Evolutionary conservation across 2,113 vertebrate species (phyloP).

Genomic region (human (Homo sapiens)): DNA sequence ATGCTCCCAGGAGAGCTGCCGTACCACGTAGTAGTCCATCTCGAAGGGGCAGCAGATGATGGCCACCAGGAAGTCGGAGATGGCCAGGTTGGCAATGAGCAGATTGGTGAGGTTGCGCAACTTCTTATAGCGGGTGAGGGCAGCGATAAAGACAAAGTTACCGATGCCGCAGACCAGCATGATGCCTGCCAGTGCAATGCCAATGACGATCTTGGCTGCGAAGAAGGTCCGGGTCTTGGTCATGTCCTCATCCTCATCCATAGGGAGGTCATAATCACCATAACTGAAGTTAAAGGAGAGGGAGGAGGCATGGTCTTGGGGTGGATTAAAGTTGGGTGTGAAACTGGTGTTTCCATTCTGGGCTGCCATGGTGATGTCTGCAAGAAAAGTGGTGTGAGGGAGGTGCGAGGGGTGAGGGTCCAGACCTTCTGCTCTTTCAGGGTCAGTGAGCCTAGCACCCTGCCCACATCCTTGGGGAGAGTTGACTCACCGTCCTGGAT

Average conservation of each 20-base stretch:
- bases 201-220: slow-evolving; percentile 92
- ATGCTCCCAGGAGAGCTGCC: slow-evolving; percentile 95
- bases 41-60: slow-evolving; percentile 97
- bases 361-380: slow-evolving; percentile 75
- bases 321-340: slow-evolving; percentile 77
- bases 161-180: slow-evolving; percentile 95
- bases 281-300: slow-evolving; percentile 86
- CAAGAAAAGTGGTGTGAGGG: neutral
- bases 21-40: slow-evolving; percentile 98
- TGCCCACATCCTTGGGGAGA: neutral
- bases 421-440: neutral
- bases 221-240: slow-evolving; percentile 94
- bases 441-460: neutral
- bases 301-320: slow-evolving; percentile 75
- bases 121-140: slow-evolving; percentile 93
- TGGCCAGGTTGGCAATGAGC: slow-evolving; percentile 96
- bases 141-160: slow-evolving; percentile 94
- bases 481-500: neutral
- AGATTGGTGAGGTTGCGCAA: slow-evolving; percentile 97
- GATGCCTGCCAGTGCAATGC: slow-evolving; percentile 91
- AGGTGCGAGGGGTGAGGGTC: neutral
- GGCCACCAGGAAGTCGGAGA: slow-evolving; percentile 97
- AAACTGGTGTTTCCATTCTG: slow-evolving; percentile 66
- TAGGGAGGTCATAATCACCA: slow-evolving; percentile 90
- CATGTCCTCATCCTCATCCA: slow-evolving; percentile 91